phyloP scores from a whole-genome alignment of 2,113 vertebrate species.

The Brienomyrus brachyistius region DNA sequence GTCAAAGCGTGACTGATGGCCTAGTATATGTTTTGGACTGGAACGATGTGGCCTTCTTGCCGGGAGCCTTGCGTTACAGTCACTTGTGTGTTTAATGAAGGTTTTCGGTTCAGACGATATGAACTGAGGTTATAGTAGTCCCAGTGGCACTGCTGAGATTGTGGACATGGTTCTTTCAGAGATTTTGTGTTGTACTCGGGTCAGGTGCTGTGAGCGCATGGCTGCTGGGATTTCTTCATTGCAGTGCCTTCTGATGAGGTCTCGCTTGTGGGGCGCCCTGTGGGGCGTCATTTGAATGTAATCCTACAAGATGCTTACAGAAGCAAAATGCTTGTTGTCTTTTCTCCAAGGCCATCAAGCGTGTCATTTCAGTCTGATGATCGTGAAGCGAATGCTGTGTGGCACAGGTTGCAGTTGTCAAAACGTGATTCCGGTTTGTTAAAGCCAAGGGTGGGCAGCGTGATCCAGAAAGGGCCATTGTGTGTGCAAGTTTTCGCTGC shows the following conservation, averaged over 20 bases:
- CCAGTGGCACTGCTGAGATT: neutral
- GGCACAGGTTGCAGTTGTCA: neutral
- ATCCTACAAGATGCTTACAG: neutral
- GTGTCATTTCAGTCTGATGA: neutral
- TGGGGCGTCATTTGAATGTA: neutral
- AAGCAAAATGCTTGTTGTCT: neutral
- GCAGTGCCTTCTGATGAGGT: neutral
- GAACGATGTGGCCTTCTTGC: neutral
- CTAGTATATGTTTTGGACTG: neutral
- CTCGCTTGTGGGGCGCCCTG: neutral
- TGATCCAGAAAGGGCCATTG: neutral
- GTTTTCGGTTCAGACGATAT: neutral
- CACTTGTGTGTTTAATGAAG: neutral
- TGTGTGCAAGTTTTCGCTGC: neutral
- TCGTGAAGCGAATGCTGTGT: neutral
- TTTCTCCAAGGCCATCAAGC: neutral
- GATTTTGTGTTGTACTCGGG: neutral
- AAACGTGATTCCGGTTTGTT: neutral
- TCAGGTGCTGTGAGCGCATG: neutral
- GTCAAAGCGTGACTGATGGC: neutral
- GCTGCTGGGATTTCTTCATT: neutral
- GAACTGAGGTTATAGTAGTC: neutral
- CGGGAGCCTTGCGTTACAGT: neutral
- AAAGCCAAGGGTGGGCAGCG: neutral
- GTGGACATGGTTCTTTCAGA: neutral